Evolutionary conservation across 1,140 invertebrate genomes (phyloP).

Genomic region (Leptoteleia sp.): DNA sequence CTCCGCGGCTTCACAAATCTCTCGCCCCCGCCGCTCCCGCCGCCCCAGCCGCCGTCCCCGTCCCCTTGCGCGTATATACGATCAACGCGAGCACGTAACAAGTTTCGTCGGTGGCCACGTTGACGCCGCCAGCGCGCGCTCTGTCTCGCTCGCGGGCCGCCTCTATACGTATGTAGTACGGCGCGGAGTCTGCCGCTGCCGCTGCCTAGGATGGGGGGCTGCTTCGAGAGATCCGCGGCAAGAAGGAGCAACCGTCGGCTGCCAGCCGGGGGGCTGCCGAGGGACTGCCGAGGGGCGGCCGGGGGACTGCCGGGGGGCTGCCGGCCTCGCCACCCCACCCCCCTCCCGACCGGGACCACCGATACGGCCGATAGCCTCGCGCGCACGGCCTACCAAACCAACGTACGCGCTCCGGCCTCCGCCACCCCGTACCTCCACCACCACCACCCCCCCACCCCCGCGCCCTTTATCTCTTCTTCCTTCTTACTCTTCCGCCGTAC

Average conservation of each 20-base stretch:
- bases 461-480: constrained; percentile 39
- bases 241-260: constrained; percentile 33
- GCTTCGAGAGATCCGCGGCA: constrained; percentile 32
- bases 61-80: too few relatives aligned
- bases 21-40: too few relatives aligned
- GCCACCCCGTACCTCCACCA: neutral
- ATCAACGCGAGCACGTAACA: too few relatives aligned
- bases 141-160: too few relatives aligned
- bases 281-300: constrained; percentile 5
- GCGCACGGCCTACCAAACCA: constrained; percentile 46
- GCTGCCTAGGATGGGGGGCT: constrained; percentile 27
- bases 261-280: constrained; percentile 10
- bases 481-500: constrained; percentile 37
- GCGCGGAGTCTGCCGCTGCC: too few relatives aligned
- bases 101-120: too few relatives aligned
- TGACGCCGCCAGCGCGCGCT: too few relatives aligned
- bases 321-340: neutral
- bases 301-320: neutral
- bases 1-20: too few relatives aligned
- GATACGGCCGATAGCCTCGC: constrained; percentile 50
- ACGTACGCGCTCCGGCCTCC: constrained; percentile 32
- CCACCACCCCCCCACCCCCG: neutral
- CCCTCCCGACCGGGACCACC: constrained; percentile 27
- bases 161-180: too few relatives aligned
- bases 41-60: too few relatives aligned